Evolutionary conservation across 1,140 invertebrate genomes (phyloP), one percentile per base, ranked within the genome.

Genomic region (Teleogryllus occipitalis): DNA sequence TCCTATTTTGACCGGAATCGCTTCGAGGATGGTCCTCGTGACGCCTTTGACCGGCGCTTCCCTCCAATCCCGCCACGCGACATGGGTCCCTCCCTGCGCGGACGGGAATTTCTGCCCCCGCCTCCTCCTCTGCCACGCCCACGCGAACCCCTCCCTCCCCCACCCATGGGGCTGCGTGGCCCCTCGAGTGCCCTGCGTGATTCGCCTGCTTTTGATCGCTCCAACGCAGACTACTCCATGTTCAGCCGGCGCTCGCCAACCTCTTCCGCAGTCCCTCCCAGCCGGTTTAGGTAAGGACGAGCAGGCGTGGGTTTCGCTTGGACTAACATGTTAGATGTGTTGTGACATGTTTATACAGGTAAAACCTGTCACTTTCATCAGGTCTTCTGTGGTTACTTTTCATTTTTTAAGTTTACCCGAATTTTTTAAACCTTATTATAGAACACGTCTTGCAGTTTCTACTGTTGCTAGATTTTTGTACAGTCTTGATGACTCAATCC

Each of bases 221-320:
- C 88, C 80, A 86, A 87, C 22, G 88, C 88, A 82, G 93, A 93
- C 81, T 94, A 94, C 85, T 92, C 93, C 79, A 93, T 95, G 92
- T 95, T 94, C 85, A 95, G 92, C 85, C 89, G 94, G 81, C 89
- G 93, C 83, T 93, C 93, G 82, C 92, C 92, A 81, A 93, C 93
- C 76, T 85, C 87, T 47, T 85, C 85, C 77, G 86, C 85, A 80
- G 87, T 86, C 81, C 87, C 87, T 81, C 85, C 80, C 73, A 81
- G 86, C 81, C 83, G 88, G 84, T 88, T 88, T 85, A 88, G 88
- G 88, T 88, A 83, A 88, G 85, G 85, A 77, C 21, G 81, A 83
- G 80, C 73, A 82, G 84, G 54, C 54, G 10, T 65, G 54, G 54
- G 54, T 65, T 10, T 65, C 18, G 18, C 54, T 85, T 84, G 83